A percentile compares a stretch with the other conserved stretches of the same genome.
Evolutionary conservation across 2,113 vertebrate species (phyloP).

Genomic region (Epinephelus fuscoguttatus): DNA sequence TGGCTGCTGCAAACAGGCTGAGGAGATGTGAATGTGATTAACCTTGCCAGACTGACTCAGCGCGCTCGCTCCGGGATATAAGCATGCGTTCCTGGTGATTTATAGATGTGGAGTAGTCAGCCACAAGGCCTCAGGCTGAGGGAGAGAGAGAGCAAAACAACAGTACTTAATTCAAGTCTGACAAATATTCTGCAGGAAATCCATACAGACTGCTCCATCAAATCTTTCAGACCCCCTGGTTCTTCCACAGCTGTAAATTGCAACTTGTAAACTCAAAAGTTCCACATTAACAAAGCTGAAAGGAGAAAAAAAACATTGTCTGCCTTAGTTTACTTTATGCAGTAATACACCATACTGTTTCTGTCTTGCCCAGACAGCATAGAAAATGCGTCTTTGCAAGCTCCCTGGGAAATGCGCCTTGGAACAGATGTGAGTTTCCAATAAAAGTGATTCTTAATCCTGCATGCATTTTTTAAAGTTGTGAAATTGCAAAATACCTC

Average conservation of each 20-base stretch:
- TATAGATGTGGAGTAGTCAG: slow-evolving; percentile 78
- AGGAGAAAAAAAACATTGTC: slow-evolving; percentile 50
- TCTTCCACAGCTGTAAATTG: slow-evolving; percentile 65
- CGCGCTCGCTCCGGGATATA: slow-evolving; percentile 70
- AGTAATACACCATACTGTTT: slow-evolving; percentile 48
- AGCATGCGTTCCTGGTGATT: slow-evolving; percentile 76
- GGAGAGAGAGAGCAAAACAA: slow-evolving; percentile 71
- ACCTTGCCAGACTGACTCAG: slow-evolving; percentile 77
- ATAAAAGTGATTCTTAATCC: slow-evolving; percentile 76
- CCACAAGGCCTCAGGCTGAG: slow-evolving; percentile 73
- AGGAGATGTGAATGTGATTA: slow-evolving; percentile 77
- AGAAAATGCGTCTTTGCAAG: slow-evolving; percentile 65
- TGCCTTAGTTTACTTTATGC: slow-evolving; percentile 47
- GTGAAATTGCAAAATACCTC: slow-evolving; percentile 77
- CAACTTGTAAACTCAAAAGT: slow-evolving; percentile 61
- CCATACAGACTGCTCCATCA: slow-evolving; percentile 60
- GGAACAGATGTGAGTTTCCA: slow-evolving; percentile 75
- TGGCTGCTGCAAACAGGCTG: slow-evolving; percentile 66
- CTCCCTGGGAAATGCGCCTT: slow-evolving; percentile 69
- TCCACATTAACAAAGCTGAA: slow-evolving; percentile 58
- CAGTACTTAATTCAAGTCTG: slow-evolving; percentile 76
- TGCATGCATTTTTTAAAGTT: slow-evolving; percentile 74
- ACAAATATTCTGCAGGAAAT: slow-evolving; percentile 78
- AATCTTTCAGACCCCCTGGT: slow-evolving; percentile 61
- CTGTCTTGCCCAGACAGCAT: slow-evolving; percentile 57